Evolutionary conservation across 1,140 invertebrate species (phyloP), one percentile per base, ranked within the genome.

Genomic region (Tetramorium alpestre): DNA sequence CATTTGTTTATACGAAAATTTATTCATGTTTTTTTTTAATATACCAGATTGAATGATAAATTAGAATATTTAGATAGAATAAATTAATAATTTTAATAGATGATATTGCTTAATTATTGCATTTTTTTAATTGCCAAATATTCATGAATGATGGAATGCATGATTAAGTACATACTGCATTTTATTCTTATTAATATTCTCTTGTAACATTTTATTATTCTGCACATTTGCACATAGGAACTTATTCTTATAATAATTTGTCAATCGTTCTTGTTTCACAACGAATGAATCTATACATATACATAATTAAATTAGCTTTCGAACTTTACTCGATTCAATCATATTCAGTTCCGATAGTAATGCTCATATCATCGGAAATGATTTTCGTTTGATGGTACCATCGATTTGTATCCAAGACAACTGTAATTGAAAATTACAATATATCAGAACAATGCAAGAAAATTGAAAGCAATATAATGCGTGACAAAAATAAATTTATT

Each of bases 301-400:
- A 56, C 13, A 56, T 28, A 82, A 82, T 60, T 60, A 65, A 38
- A 38, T 38, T 16, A 65, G 33, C 49, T 54, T 41, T 41, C 2
- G n/a, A 69, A 11, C 8, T 67, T 18, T 10, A n/a, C 4, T 58
- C 38, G 16, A 4, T 69, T 92, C 95, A 99, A 94, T 99, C 98
- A 93, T 98, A 99, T 95, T 99, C 99, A 0, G 98, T 98, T 33
- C 99, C 99, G 91, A 99, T 99, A 0, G 98, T 99, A 81, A 99
- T 98, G 95, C 98, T 99, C 87, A 99, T 97, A 85, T 98, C 97
- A 47, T 97, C 96, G 1, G 98, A 98, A 38, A 98, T 96, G 78
- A 99, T 98, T 88, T 96, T 95, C 0, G 99, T 99, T 92, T 98
- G 97, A 95, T 99, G 99, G 93, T 98, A 99, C 99, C 99, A 99